These are phyloP conservation scores for Diachasmimorpha longicaudata DNA, from an alignment of 1,140 invertebrate species.

Conservation along the genomic window DNA sequence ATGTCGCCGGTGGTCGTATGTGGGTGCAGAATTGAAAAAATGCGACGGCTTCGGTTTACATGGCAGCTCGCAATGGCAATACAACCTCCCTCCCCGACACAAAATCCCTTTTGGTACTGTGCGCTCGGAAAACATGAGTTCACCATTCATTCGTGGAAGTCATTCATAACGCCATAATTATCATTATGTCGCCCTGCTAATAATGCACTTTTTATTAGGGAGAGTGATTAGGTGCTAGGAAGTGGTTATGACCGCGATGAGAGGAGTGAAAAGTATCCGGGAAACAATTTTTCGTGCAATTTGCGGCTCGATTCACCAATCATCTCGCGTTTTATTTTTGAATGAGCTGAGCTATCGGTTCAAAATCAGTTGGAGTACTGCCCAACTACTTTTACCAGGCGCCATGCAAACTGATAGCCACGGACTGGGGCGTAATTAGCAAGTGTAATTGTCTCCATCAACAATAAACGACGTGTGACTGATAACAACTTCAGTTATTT, in stretches of 20 bases:
- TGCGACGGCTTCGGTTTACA: slow-evolving; percentile 14
- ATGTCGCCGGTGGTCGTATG: neutral
- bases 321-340: slow-evolving; percentile 4
- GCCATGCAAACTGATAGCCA: neutral
- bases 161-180: slow-evolving; percentile 10
- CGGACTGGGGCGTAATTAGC: neutral
- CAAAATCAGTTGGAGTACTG: neutral
- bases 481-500: neutral
- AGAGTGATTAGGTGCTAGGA: neutral
- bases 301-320: neutral
- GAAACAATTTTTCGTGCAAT: neutral
- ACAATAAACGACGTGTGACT: neutral
- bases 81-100: neutral
- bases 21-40: slow-evolving; percentile 3
- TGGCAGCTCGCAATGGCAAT: slow-evolving; percentile 3
- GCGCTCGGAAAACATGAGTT: slow-evolving; percentile 24
- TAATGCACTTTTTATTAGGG: neutral
- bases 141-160: slow-evolving; percentile 21
- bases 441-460: neutral
- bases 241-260: neutral
- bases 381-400: neutral
- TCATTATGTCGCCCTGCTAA: neutral
- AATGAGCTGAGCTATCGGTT: slow-evolving; percentile 13
- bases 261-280: neutral
- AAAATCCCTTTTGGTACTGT: slow-evolving; percentile 8